Percentiles rank a stretch among this genome's conserved stretches.
Evolutionary conservation across 2,113 vertebrate genomes (phyloP).

Genomic region (Myiagra hebetior): DNA sequence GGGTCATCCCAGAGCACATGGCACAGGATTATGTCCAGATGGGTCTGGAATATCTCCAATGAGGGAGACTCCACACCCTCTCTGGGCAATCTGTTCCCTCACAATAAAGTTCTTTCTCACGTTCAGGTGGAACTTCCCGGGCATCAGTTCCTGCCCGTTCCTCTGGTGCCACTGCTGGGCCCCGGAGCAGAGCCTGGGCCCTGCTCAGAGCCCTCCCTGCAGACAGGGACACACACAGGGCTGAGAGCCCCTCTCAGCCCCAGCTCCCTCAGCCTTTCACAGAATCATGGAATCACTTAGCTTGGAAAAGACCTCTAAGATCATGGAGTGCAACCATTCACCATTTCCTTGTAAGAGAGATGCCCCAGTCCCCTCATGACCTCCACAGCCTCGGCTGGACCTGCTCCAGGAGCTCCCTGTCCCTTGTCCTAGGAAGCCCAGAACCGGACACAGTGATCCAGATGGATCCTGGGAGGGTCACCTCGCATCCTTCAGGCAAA

Average conservation of each 20-base stretch:
- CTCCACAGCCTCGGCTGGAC: neutral
- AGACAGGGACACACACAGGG: neutral
- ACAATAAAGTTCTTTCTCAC: neutral
- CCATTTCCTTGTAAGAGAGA: rapidly evolving
- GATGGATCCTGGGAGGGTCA: neutral
- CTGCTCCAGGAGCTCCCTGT: neutral
- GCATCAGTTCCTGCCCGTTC: neutral
- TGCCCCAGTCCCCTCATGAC: neutral
- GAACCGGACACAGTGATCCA: rapidly evolving
- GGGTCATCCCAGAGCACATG: neutral
- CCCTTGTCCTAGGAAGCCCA: neutral
- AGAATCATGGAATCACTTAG: neutral
- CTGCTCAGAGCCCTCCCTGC: neutral
- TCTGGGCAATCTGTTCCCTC: neutral
- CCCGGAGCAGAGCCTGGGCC: neutral
- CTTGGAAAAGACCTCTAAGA: neutral
- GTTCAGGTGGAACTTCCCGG: neutral
- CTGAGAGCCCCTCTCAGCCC: neutral
- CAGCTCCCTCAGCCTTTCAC: neutral
- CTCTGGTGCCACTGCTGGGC: neutral
- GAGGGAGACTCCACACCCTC: neutral
- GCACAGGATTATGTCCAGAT: neutral
- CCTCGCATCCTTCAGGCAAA: neutral
- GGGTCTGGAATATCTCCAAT: neutral
- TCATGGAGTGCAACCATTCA: neutral